Conservation (phyloP, 23 tunicate genomes). For the Phallusia fumigata region DNA sequence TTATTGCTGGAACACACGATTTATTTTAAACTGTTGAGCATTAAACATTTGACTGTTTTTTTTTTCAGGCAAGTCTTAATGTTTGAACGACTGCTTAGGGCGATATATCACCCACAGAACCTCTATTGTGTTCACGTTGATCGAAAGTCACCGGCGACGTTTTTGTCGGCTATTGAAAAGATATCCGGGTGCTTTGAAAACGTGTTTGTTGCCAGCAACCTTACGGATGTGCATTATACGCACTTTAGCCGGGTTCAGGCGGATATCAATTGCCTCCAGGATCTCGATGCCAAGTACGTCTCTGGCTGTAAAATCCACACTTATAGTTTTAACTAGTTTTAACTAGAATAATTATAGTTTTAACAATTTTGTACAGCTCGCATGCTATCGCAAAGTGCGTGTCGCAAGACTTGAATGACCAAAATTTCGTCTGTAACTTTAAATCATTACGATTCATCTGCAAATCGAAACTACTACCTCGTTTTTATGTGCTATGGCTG, state of each 20-base stretch:
- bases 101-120: constrained; percentile 95
- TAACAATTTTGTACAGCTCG: no score
- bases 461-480: not conserved
- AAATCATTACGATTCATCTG: no score
- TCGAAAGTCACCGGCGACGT: constrained; percentile 51
- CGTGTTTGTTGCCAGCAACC: constrained; percentile 69
- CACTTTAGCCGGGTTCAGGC: constrained; percentile 93
- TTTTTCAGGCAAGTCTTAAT: not conserved
- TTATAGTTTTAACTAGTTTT: no score
- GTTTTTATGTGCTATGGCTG: not conserved
- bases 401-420: no score
- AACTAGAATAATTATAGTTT: no score
- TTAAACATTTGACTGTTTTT: not conserved
- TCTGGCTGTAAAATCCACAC: no score
- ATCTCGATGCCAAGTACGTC: constrained; percentile 56
- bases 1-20: no score
- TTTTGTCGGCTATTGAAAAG: constrained; percentile 30
- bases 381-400: no score
- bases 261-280: constrained; percentile 70
- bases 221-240: constrained; percentile 61
- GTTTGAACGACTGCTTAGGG: constrained; percentile 83
- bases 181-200: constrained; percentile 65
- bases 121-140: constrained; percentile 96
- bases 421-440: no score
- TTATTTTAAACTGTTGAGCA: no score